Base-by-base conservation (phyloP, 2,888 invertebrate species). In the Agrochola lota region DNA sequence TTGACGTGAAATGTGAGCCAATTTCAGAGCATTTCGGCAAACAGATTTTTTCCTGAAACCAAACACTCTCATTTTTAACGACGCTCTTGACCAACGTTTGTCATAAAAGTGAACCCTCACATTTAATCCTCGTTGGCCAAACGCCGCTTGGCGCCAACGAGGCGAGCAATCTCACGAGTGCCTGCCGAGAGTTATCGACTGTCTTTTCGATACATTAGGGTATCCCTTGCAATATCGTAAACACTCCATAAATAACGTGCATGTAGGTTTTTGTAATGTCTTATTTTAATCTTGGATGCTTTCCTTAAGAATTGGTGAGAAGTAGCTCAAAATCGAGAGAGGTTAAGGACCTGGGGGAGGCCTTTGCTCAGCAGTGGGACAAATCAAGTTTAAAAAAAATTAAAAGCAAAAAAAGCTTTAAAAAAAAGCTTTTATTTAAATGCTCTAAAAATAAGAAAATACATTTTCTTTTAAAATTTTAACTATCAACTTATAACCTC, bases 121-220 rank as follows among this genome's bases (percentile, higher is more conserved):
- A 73, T 84, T 80, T 85, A 77, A 88, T 83, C 76, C 82, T 77
- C 67, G 77, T 64, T 74, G 71, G 75, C 62, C 76, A 76, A 83
- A 75, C 75, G 80, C 57, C 74, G 67, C 63, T 63, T 80, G 91
- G 88, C 91, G 89, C 89, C 90, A 86, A 72, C 77, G 69, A 74
- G 88, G 73, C 87, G 83, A 69, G 77, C 88, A 90, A 91, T 91
- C 85, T 84, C 80, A 69, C 79, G 80, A 91, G 89, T 91, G 89
- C 75, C 81, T 52, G 83, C 59, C 66, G 77, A 87, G 83, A 90
- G 82, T 90, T 91, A 90, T 90, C 73, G 88, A 85, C 79, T 82
- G 71, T 80, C 77, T 84, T 74, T 78, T 63, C 85, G 78, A 86
- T 87, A 86, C 81, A 84, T 84, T 81, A 83, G 77, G 78, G 74